These are phyloP conservation scores for Pollicipes pollicipes DNA, from an alignment of 1,140 invertebrate species.

Conservation along the genomic window DNA sequence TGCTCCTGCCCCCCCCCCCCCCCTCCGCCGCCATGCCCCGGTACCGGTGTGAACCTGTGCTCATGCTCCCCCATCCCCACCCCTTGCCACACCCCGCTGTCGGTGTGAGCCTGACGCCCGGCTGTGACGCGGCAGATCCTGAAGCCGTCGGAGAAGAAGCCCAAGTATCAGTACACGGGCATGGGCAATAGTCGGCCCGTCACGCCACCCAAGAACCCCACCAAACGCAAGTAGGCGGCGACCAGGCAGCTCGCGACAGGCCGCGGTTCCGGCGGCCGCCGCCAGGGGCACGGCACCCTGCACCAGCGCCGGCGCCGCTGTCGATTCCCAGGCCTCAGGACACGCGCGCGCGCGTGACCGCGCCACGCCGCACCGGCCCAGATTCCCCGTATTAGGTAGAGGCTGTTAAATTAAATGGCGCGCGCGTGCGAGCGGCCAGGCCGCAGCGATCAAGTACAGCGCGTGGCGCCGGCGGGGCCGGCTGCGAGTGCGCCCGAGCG, in stretches of 20 bases:
- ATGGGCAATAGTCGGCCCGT: not conserved
- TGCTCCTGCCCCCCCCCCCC: too few species aligned
- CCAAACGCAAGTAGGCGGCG: slow-evolving; percentile 2
- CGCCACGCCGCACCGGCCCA: slow-evolving; percentile 26
- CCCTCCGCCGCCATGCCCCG: too few species aligned
- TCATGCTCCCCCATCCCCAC: too few species aligned
- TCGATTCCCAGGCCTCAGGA: not conserved
- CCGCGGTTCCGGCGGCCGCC: not conserved
- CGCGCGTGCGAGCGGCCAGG: slow-evolving; percentile 28
- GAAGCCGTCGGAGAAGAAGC: slow-evolving; percentile 96
- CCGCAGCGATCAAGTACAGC: not conserved
- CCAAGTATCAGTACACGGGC: slow-evolving; percentile 81
- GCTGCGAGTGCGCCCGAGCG: too few species aligned
- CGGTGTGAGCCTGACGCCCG: too few species aligned
- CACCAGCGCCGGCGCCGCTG: slow-evolving; percentile 42
- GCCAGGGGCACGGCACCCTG: not conserved
- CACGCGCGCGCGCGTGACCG: not conserved
- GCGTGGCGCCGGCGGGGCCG: too few species aligned
- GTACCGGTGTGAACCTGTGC: too few species aligned
- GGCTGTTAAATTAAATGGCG: slow-evolving; percentile 48
- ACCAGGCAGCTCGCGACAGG: not conserved
- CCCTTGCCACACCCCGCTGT: too few species aligned
- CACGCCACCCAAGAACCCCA: not conserved
- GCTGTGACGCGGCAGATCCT: slow-evolving; percentile 78
- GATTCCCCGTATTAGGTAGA: slow-evolving; percentile 46